Evolutionary conservation across 2,113 vertebrate species (phyloP), one percentile per base, ranked within the genome.

Genomic region (Eolophus roseicapilla): DNA sequence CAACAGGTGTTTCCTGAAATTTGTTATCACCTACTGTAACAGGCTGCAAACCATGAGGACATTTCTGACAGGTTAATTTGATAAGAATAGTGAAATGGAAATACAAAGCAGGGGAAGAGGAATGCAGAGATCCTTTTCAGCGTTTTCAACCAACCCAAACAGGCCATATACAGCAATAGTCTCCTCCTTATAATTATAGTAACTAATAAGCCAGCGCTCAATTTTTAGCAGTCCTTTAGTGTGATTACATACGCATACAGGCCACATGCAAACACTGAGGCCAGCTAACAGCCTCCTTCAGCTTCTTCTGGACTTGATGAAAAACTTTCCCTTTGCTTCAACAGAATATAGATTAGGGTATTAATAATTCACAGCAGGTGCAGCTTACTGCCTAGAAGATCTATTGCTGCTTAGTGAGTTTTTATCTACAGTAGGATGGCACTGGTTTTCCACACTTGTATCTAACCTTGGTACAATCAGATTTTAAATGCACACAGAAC

Each of bases 161-260:
- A 53, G 63, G n/a, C 44, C 63, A 43, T 43, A 17, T 21, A 53
- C 10, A 67, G 11, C 49, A 77, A 88, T 25, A 63, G 31, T 53
- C 37, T 57, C 28, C 33, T 79, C 33, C 46, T 88, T 80, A 24
- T 63, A 27, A 39, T 39, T 47, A 5, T 9, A 60, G 33, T 44
- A 79, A 73, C 47, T 41, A 62, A n/a, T 9, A 79, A 91, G 44
- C 10, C 55, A 91, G 62, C 18, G 49, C 27, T 37, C 47, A 31
- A 62, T 65, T 85, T 86, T 91, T 55, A 81, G 3, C 63, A 47
- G 37, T 62, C 63, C 43, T 81, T 74, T 41, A n/a, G n/a, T 4
- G 0, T 44, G 28, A 71, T 77, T 76, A 59, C 0, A 1, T 17
- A 49, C 0, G 0, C 28, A 78, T 31, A n/a, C 21, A 35, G 33